Base-by-base conservation (phyloP, 2,888 invertebrate species). In the Ornithoptera alexandrae region DNA sequence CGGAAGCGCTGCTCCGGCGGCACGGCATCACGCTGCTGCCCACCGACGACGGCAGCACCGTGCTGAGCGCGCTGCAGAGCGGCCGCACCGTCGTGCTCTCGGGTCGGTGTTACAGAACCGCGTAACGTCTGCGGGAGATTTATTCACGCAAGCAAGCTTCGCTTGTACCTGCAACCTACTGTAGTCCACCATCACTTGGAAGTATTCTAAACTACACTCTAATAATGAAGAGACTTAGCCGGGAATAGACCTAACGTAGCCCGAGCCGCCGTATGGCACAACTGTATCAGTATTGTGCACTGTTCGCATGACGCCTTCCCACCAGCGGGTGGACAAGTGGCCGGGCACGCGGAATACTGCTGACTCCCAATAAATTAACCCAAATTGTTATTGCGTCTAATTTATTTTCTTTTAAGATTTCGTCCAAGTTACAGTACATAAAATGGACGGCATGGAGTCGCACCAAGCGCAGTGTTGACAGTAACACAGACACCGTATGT, bases 1-100 rank as follows among this genome's bases (percentile, higher is more conserved):
- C 86, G 57, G 84, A 96, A 73, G 94, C 95, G 83, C 93, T 97
- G 86, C 93, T 98, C 71, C 96, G 97, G 83, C 94, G 95, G 76
- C 97, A 97, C 88, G 97, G 97, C 73, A 97, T 97, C 79, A 96
- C 97, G 62, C 96, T 98, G 95, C 94, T 97, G 83, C 96, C 97
- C 65, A 93, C 95, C 30, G 97, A 97, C 84, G 95, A 95, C 76
- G 93, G 90, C 79, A 84, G 94, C 91, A 87, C 96, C 90, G 94
- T 97, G 70, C 95, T 96, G 74, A 95, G 94, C 71, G 97, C 97
- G 50, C 94, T 98, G 84, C 96, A 97, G 89, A 96, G 95, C 85
- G 98, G 98, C 0, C 95, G 97, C 80, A 96, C 96, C 72, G 94
- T 98, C 68, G 95, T 97, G 74, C 93, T 98, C 63, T 97, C 96